These are phyloP conservation scores for Phaonia tiefii DNA, from an alignment of 2,888 invertebrate species.

Conservation along the genomic window DNA sequence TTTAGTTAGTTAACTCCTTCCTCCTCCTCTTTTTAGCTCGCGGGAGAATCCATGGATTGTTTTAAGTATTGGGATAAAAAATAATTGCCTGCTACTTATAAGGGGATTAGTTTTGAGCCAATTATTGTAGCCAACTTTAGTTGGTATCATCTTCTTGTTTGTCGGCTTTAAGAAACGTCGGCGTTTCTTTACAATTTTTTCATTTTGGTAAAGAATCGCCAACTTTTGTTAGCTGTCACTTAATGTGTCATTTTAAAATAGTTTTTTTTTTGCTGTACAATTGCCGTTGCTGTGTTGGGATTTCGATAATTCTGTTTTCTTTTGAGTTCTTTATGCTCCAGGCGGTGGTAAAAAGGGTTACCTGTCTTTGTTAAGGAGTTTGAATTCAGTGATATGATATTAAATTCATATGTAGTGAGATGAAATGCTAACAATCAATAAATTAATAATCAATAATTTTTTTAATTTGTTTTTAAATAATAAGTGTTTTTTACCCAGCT, in stretches of 20 bases:
- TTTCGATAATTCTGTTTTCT: slow-evolving; percentile 57
- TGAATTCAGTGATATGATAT: slow-evolving; percentile 22
- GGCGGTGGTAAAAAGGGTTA: neutral
- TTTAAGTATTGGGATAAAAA: slow-evolving; percentile 14
- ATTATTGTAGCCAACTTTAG: neutral
- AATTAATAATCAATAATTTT: neutral
- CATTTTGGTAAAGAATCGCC: slow-evolving; percentile 36
- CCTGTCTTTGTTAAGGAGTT: neutral
- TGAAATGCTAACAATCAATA: neutral
- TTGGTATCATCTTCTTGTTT: slow-evolving; percentile 17
- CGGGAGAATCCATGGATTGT: neutral
- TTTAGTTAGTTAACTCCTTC: slow-evolving; percentile 23
- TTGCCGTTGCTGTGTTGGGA: slow-evolving; percentile 3
- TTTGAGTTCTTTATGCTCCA: slow-evolving; percentile 36
- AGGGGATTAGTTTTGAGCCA: slow-evolving; percentile 28
- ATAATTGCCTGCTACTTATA: slow-evolving; percentile 28
- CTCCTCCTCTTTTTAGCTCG: neutral
- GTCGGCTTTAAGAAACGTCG: slow-evolving; percentile 24
- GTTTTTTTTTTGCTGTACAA: neutral
- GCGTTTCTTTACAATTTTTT: slow-evolving; percentile 36
- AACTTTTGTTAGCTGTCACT: slow-evolving; percentile 60
- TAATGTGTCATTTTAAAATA: slow-evolving; percentile 55
- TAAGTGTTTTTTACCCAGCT: no score
- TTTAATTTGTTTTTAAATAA: no score
- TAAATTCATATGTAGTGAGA: slow-evolving; percentile 9